A percentile compares a stretch with the other conserved stretches of the same genome.
phyloP scores from a whole-genome alignment of 2,113 vertebrate genomes.

The Myrmophylax atrothorax region DNA sequence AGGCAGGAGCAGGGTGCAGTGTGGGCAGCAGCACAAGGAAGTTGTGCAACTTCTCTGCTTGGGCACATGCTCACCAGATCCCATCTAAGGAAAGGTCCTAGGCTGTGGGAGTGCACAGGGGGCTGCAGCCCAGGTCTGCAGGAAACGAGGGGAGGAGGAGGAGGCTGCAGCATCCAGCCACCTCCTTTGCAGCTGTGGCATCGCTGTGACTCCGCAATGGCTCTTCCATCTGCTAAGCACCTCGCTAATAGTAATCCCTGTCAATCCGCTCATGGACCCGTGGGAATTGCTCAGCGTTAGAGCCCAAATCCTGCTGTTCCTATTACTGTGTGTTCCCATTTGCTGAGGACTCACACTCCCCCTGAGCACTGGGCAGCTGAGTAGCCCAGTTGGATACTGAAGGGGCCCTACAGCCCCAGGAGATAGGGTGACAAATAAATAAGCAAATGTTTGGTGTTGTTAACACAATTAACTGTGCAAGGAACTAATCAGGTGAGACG shows the following conservation, averaged over 20 bases:
- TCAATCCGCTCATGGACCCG: neutral
- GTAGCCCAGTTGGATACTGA: neutral
- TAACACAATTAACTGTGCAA: conserved; percentile 46
- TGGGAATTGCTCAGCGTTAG: neutral
- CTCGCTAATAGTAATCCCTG: neutral
- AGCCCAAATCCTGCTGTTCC: conserved; percentile 1
- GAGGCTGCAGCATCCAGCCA: neutral
- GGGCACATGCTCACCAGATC: neutral
- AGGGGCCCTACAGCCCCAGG: neutral
- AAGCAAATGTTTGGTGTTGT: neutral
- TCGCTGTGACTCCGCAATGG: neutral
- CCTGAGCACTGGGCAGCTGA: neutral
- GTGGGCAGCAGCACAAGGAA: neutral
- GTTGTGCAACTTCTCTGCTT: neutral
- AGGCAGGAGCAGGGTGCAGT: neutral
- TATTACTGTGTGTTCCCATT: neutral
- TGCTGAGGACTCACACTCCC: neutral
- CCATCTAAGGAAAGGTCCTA: neutral
- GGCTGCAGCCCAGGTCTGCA: neutral
- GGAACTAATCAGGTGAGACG: conserved; percentile 54
- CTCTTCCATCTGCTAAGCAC: conserved; percentile 32
- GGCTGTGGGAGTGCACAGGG: neutral
- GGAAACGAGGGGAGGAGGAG: neutral
- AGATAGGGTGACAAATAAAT: neutral
- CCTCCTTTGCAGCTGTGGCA: conserved; percentile 19